Evolutionary conservation across 1,140 invertebrate genomes (phyloP), one percentile per base, ranked within the genome.

Genomic region (Conopomorpha cramerella): DNA sequence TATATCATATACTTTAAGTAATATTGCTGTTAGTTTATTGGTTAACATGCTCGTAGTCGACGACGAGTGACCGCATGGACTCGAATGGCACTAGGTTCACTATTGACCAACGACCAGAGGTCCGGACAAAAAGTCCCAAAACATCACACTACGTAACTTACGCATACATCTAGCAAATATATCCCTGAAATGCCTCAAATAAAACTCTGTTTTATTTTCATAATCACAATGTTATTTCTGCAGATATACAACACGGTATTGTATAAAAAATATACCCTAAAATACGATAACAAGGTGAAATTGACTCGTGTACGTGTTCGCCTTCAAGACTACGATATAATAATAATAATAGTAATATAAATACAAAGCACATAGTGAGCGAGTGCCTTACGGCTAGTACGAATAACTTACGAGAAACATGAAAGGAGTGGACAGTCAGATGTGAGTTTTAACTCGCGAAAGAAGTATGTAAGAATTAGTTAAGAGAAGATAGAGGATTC

Each of bases 141-240:
- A 23, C 19, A 10, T 10, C 19, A 23, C 10, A 23, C 19, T 23
- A 6, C 4, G 10, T 23, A 23, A 51, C 45, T 56, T 58, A 52
- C 51, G 55, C 54, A 59, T 44, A 44, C 16, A 38, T 53, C 71
- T 67, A 71, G 65, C 67, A 63, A 55, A 57, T 51, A 54, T 49
- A 56, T 62, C 56, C 61, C 61, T 67, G 58, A 68, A 71, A 71
- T 59, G 63, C 57, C 58, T 61, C 54, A 76, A 76, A 76, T 76
- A 76, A 76, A 76, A 76, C 67, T 76, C 64, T 63, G 70, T 74
- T 74, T 76, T 76, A 72, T 72, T 71, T 57, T 45, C 57, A 45
- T 55, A 45, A 72, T 74, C 66, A 76, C 62, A 70, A 70, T 63
- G 10, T 23, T 7, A 58, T 63, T 66, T 55, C 46, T 51, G 61